Evolutionary conservation across 2,888 invertebrate species (phyloP).

Genomic region (Ochlodes sylvanus): DNA sequence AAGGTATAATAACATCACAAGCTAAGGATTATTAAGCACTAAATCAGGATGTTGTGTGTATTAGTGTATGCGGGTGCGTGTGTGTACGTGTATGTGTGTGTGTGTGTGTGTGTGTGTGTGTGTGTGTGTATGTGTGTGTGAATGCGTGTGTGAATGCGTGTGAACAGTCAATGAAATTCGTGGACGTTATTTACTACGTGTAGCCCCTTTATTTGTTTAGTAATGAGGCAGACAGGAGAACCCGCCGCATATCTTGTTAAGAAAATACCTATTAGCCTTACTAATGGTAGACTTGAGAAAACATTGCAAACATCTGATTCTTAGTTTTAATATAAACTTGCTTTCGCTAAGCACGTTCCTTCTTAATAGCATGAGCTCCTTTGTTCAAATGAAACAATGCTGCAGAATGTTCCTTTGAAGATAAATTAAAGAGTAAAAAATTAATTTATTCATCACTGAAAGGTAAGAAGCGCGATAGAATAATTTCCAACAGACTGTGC

Average conservation of each 20-base stretch:
- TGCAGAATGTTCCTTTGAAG: conserved; percentile 5
- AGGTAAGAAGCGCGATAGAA: too few species aligned
- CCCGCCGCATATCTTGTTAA: conserved; percentile 10
- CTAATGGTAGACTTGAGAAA: conserved; percentile 15
- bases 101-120: too few species aligned
- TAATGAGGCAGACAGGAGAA: conserved; percentile 23
- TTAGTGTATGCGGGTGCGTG: too few species aligned
- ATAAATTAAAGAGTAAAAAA: conserved; percentile 7
- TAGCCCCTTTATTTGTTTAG: conserved; percentile 32
- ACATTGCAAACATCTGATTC: conserved; percentile 18
- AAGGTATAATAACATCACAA: too few species aligned
- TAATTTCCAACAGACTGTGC: too few species aligned
- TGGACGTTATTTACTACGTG: too few species aligned
- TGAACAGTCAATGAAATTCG: too few species aligned
- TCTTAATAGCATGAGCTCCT: conserved; percentile 22
- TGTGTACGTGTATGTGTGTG: too few species aligned
- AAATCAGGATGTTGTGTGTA: too few species aligned
- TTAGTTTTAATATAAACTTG: conserved; percentile 16
- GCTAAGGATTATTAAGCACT: too few species aligned
- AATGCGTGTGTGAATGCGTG: too few species aligned
- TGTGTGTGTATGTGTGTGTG: too few species aligned
- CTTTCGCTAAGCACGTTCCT: conserved; percentile 17
- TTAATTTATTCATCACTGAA: not conserved
- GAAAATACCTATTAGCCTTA: conserved; percentile 15
- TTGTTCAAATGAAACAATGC: conserved; percentile 20